Evolutionary conservation across 1,140 invertebrate genomes (phyloP), one percentile per base, ranked within the genome.

Genomic region (Parapsyche elsis): DNA sequence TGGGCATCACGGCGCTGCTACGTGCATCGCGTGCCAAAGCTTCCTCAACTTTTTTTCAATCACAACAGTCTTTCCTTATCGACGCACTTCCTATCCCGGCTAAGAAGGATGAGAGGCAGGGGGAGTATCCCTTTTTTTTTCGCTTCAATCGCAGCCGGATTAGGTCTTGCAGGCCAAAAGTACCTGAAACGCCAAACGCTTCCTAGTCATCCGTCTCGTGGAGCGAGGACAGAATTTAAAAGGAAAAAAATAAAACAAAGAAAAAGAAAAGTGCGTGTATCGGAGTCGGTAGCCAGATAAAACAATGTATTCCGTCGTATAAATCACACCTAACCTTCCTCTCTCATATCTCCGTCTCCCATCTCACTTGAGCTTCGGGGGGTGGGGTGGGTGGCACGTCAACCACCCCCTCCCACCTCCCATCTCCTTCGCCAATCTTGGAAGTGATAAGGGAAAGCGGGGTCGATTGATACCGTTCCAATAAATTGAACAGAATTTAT

Each of bases 271-370:
- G 49, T 53, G 49, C 49, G 49, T 80, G 81, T 82, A 82, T 80
- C 79, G 53, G 24, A 24, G 9, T 21, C 16, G 67, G 45, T 46
- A 1, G 9, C 26, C 38, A 78, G 79, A 80, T 80, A 80, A 81
- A 82, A 82, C 81, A 82, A 82, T 71, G 76, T 79, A 81, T 81
- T 81, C 78, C 67, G 38, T 59, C 79, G 53, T 78, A 82, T 82
- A 82, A 82, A 82, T 82, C 81, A 82, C 81, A 82, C 79, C 81
- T 82, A 80, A 78, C 77, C 79, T 76, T 44, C 73, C 70, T 53
- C 71, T 64, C 57, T 75, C 79, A 74, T 82, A 82, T 82, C 81
- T 80, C 12, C 64, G 49, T 81, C 78, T 73, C 67, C 70, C 45
- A 80, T 80, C 81, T 16, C 46, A 26, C 9, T 61, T 24, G 14